Base-by-base conservation (phyloP, 2,888 invertebrate genomes). In the Amorpha juglandis region DNA sequence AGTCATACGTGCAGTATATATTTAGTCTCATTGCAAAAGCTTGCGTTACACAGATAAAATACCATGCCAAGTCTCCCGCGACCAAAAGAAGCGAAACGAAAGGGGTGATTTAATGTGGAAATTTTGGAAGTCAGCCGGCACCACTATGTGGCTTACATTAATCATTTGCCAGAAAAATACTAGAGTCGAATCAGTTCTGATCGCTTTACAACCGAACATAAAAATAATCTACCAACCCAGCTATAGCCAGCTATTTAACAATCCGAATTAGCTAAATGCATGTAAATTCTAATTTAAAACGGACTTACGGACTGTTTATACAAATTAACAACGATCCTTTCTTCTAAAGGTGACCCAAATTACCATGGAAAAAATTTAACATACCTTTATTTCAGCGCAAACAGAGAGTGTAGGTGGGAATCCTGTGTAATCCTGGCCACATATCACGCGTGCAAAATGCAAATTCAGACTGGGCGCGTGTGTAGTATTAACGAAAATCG, bases 381-480 rank as follows among this genome's bases (percentile, higher is more conserved):
- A 90, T 88, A 91, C 91, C 91, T 92, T 92, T 92, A 92, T 92
- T 92, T 91, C 89, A 89, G 91, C 83, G 86, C 90, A 92, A 91
- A 92, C 92, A 90, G 90, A 89, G 91, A 89, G 90, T 87, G 90
- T 88, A 89, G 88, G 90, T 83, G 86, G 85, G 88, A 90, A 92
- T 90, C 92, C 92, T 84, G 81, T 89, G 90, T 93, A 93, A 93
- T 93, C 93, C 93, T 72, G 81, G 77, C 86, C 91, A 93, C 93
- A 92, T 93, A 93, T 93, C 93, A 93, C 93, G 90, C 90, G 92
- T 92, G 91, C 92, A 93, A 93, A 93, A 93, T 93, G 93, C 93
- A 93, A 93, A 93, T 93, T 91, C 88, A 74, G 79, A 74, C 82
- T 82, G 85, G 81, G 80, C 78, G 80, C 78, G 85, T 86, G 89